Evolutionary conservation across 64 coral and sea anemone genomes (phyloP).

Genomic region (Stichodactyla helianthus): DNA sequence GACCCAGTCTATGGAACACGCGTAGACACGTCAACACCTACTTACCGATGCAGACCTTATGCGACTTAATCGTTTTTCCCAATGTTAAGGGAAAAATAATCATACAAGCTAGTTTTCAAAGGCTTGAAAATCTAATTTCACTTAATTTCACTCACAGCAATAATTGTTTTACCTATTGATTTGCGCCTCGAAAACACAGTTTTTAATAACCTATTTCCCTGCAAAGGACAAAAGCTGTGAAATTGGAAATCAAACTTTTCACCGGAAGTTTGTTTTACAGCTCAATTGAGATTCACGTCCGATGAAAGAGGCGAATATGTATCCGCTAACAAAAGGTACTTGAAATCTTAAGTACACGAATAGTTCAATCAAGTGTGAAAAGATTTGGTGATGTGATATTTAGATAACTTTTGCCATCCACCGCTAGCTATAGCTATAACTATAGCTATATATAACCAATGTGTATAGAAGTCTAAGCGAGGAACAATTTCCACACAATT

Average conservation of each 20-base stretch:
- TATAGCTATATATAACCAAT: too few species aligned
- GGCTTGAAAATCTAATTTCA: background rate
- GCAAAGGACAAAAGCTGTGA: background rate
- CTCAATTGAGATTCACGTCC: background rate
- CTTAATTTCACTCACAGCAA: background rate
- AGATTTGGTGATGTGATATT: background rate
- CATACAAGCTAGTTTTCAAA: background rate
- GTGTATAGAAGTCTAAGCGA: too few species aligned
- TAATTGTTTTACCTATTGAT: background rate
- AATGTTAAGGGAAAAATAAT: background rate
- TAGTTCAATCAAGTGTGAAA: background rate
- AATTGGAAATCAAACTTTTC: background rate
- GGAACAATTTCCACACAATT: too few species aligned
- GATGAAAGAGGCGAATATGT: background rate
- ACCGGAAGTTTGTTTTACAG: background rate
- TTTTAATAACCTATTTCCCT: background rate
- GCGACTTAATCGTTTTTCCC: background rate
- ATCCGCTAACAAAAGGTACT: background rate
- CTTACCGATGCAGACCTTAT: background rate
- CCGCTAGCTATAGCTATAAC: too few species aligned
- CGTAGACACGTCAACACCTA: background rate
- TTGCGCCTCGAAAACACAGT: background rate
- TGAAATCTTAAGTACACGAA: slow-evolving; percentile 3
- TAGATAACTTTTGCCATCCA: background rate
- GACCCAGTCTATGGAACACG: background rate